Evolutionary conservation across 2,797 vertebrate species (phyloP).

Genomic region (Phrynocephalus vlangalii): DNA sequence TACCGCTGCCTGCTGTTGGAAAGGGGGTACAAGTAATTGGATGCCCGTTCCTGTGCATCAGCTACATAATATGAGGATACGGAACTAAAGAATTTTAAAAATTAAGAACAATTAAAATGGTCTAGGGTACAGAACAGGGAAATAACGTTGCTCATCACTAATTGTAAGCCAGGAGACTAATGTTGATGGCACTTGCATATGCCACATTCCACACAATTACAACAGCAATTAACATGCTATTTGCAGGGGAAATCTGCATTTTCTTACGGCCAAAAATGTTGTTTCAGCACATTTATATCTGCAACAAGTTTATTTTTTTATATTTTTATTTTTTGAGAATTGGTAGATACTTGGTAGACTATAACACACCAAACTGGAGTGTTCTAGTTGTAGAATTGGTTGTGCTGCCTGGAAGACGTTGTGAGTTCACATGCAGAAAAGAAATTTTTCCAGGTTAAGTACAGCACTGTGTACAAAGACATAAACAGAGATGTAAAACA

Average conservation of each 20-base stretch:
- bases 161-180: not conserved
- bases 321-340: not conserved
- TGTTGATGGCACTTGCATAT: not conserved
- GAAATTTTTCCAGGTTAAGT: too few relatives aligned
- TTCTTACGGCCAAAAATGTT: not conserved
- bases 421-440: too few relatives aligned
- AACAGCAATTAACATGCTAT: not conserved
- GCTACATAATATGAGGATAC: not conserved
- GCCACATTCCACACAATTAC: not conserved
- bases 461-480: too few relatives aligned
- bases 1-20: not conserved
- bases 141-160: not conserved
- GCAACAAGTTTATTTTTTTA: not conserved
- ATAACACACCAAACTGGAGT: too few relatives aligned
- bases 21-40: not conserved
- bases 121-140: not conserved
- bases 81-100: not conserved
- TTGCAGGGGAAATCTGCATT: not conserved
- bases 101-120: not conserved
- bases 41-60: not conserved
- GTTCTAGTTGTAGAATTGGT: too few relatives aligned
- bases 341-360: too few relatives aligned
- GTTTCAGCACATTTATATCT: not conserved
- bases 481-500: not conserved
- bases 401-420: too few relatives aligned